Evolutionary conservation across 2,797 vertebrate genomes (phyloP), one percentile per base, ranked within the genome.

Genomic region (Anguilla obscura): DNA sequence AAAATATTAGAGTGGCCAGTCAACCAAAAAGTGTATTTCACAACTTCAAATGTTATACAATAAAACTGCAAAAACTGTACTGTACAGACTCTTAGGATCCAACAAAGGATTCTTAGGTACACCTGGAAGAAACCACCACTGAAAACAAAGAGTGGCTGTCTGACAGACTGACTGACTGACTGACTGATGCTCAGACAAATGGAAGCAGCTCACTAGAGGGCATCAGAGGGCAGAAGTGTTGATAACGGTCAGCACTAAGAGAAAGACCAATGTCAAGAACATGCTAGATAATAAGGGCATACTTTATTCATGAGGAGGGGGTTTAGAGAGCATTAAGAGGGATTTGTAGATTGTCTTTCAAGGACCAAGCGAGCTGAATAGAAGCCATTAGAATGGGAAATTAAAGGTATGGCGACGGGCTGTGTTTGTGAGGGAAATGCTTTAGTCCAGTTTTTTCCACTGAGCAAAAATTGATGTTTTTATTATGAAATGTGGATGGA

Each of bases 281-380:
- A 82, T 50, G 27, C 18, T 50, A n/a, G 45, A 24, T 12, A 24
- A 82, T 50, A n/a, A 45, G 76, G 4, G 6, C 63, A 69, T 27
- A 10, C 24, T 69, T 48, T 82, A 3, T 82, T 82, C 79, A 24
- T 50, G 24, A 91, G 71, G 89, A 90, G 60, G 69, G 84, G 89
- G 63, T 93, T 89, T 87, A 86, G 86, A 50, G 52, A 89, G 86
- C 33, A 86, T 90, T 89, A 89, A 87, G 89, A 90, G 88, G 85
- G 58, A 83, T 83, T 85, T 86, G 86, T 88, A 89, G 91, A 90
- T 91, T 89, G 88, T 87, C 86, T 89, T 89, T 87, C 56, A 85
- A 86, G 80, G 87, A 90, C 90, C 52, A 86, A 86, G 87, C 88
- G 56, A 87, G 89, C 91, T 90, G 90, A 88, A 92, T 88, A 88